A percentile compares a stretch with the other conserved stretches of the same genome.
Evolutionary conservation across 2,113 vertebrate genomes (phyloP).

Genomic region (Thunnus thynnus): DNA sequence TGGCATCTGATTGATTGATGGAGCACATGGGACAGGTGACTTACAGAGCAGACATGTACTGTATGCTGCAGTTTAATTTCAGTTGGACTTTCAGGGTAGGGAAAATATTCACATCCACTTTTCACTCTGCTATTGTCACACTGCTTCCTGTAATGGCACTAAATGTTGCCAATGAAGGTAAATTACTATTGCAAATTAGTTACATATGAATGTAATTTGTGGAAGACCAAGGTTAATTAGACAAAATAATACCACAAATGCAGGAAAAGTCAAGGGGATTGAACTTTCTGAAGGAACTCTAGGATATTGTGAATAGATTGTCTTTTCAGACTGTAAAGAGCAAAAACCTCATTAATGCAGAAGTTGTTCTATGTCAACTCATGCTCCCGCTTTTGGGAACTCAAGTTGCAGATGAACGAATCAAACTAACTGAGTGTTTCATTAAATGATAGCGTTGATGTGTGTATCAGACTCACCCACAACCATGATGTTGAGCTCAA

Average conservation of each 20-base stretch:
- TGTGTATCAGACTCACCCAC: slow-evolving; percentile 89
- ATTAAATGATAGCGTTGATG: not conserved
- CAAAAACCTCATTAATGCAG: not conserved
- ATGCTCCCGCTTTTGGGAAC: not conserved
- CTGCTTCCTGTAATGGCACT: not conserved
- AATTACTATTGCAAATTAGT: not conserved
- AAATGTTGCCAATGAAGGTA: not conserved
- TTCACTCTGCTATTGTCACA: not conserved
- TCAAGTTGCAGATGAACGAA: not conserved
- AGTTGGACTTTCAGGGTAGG: too few species aligned
- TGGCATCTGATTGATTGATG: too few species aligned
- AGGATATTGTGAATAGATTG: too few species aligned
- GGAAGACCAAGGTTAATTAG: not conserved
- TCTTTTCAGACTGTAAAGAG: not conserved
- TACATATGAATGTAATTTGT: not conserved
- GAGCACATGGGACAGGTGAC: too few species aligned
- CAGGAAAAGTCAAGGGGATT: not conserved
- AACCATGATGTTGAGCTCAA: slow-evolving; percentile 99
- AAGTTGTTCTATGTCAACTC: not conserved
- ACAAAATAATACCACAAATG: not conserved
- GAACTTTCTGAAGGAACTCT: not conserved
- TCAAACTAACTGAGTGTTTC: not conserved
- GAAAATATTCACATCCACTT: not conserved
- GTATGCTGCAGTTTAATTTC: too few species aligned
- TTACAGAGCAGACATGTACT: too few species aligned